Evolutionary conservation across 2,797 vertebrate species (phyloP), one percentile per base, ranked within the genome.

Genomic region (Limnodromus scolopaceus): DNA sequence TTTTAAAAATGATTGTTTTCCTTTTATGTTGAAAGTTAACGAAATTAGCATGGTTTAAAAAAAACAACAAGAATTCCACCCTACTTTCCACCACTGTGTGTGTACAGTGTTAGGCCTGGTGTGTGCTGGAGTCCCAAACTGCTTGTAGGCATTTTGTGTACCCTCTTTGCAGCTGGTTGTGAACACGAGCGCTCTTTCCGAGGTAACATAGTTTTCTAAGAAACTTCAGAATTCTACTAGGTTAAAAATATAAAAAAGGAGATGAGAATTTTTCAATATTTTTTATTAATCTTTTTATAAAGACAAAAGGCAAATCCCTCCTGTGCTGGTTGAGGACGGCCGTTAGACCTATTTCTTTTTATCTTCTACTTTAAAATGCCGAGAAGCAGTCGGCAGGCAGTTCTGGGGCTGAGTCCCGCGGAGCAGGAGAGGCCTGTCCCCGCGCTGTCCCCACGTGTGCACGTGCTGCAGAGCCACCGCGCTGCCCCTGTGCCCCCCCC

Each of bases 221-320:
- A 92, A 97, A 97, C 97, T 96, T 98, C 95, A 18, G 91, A 96
- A 97, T 97, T 97, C 97, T 97, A 54, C 82, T 91, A 97, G 97
- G 97, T 95, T 97, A 96, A 96, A 97, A 98, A 96, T 94, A 94
- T 55, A 97, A 98, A 97, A 98, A 96, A 93, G 96, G 90, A 98
- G 82, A 98, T 93, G 94, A 98, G 96, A 97, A 93, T 97, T 98
- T 98, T 98, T 98, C 97, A 97, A 94, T 98, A 98, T 98, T 98
- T 98, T 98, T 98, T 98, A 98, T 98, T 98, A 98, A 98, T 97
- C 97, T 98, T 98, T 98, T 98, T 98, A 98, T 98, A 98, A 98
- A 97, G 96, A 71, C 96, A 92, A 94, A 97, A 84, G 55, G 66
- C 91, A 79, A 80, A 93, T 65, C 93, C 93, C 96, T 97, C 96